phyloP scores from a whole-genome alignment of 2,113 vertebrate genomes.

The Saccopteryx leptura region DNA sequence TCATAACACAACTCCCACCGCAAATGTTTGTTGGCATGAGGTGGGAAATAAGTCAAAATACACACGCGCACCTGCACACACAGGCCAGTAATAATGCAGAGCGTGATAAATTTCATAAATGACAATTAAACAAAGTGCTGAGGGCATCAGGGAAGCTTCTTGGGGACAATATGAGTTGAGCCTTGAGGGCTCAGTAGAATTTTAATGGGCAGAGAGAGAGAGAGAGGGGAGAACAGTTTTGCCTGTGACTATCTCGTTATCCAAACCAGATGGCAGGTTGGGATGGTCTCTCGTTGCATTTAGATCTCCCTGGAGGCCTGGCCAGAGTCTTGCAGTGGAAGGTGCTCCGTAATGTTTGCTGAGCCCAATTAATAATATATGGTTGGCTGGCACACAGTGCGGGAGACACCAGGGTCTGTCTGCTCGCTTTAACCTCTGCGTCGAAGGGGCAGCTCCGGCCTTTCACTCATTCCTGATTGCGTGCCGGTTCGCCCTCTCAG shows the following conservation, averaged over 20 bases:
- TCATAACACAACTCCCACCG: background rate
- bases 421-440: slow-evolving; percentile 63
- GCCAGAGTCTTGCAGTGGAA: slow-evolving; percentile 50
- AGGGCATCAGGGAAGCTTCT: slow-evolving; percentile 39
- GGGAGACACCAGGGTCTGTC: background rate
- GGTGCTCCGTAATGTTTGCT: slow-evolving; percentile 8
- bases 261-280: slow-evolving; percentile 69
- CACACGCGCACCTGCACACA: no score
- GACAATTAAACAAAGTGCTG: slow-evolving; percentile 33
- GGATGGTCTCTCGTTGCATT: background rate
- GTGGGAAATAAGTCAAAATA: background rate
- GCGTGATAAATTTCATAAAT: background rate
- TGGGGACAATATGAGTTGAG: background rate
- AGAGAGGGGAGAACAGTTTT: background rate
- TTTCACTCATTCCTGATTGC: slow-evolving; percentile 17
- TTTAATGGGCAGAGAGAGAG: slow-evolving; percentile 56
- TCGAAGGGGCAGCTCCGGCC: slow-evolving; percentile 29
- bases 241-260: slow-evolving; percentile 52
- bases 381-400: slow-evolving; percentile 35
- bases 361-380: slow-evolving; percentile 70
- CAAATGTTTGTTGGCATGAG: background rate
- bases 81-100: background rate
- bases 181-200: slow-evolving; percentile 60
- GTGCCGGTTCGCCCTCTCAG: background rate
- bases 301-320: slow-evolving; percentile 44